These are phyloP conservation scores for Sarcophaga peregrina DNA, from an alignment of 1,140 invertebrate genomes.

Conservation along the genomic window DNA sequence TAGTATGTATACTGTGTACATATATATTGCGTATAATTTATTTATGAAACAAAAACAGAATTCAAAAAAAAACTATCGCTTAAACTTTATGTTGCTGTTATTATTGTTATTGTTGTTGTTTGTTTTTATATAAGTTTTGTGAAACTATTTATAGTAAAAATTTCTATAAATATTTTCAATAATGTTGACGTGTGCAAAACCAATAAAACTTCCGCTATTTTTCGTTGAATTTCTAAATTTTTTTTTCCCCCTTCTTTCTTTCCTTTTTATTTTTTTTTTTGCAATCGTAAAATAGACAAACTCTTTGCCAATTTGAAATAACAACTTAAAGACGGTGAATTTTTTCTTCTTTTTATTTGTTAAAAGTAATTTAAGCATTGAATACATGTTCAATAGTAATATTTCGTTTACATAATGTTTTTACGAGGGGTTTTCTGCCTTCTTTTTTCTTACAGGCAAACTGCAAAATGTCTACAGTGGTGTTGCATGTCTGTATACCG, in stretches of 20 bases:
- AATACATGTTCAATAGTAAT: constrained; percentile 10
- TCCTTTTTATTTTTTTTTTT: neutral
- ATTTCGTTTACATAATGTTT: constrained; percentile 3
- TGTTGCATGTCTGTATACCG: neutral
- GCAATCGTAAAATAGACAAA: neutral
- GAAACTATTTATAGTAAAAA: neutral
- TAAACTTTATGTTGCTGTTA: neutral
- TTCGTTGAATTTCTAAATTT: constrained; percentile 14
- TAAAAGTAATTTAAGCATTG: no score
- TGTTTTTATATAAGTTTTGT: no score
- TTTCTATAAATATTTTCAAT: neutral
- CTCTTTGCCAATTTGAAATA: constrained; percentile 20
- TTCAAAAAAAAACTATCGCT: neutral
- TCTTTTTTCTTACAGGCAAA: no score
- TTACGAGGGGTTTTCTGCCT: neutral
- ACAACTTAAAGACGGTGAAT: constrained; percentile 31
- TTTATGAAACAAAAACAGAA: no score
- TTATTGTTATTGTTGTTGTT: no score
- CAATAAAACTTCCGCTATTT: constrained; percentile 32
- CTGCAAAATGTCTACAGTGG: no score
- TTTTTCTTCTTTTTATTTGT: no score
- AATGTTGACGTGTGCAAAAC: constrained; percentile 36
- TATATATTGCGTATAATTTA: no score
- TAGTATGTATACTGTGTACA: no score
- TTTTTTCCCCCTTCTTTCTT: no score